Evolutionary conservation across 2,888 invertebrate species (phyloP).

Genomic region (Scaeva pyrastri): DNA sequence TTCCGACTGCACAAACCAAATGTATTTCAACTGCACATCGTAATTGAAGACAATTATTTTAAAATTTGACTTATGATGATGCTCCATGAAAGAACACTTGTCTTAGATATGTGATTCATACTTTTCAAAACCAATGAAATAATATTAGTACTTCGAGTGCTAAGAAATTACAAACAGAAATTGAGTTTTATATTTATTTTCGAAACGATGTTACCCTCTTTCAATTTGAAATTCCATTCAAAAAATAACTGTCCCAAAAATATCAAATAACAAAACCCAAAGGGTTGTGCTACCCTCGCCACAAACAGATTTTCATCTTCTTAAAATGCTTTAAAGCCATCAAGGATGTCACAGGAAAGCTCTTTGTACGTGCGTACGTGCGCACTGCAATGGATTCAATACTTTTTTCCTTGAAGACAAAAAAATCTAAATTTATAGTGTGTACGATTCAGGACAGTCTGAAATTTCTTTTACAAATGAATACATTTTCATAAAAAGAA

Average conservation of each 20-base stretch:
- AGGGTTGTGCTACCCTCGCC: conserved; percentile 14
- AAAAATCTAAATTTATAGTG: conserved; percentile 46
- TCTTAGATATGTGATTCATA: too few relatives aligned
- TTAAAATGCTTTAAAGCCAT: conserved; percentile 39
- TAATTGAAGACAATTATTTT: too few relatives aligned
- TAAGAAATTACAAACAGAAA: too few relatives aligned
- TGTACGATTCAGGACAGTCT: conserved; percentile 52
- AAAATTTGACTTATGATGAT: too few relatives aligned
- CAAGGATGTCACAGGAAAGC: conserved; percentile 45
- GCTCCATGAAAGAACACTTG: too few relatives aligned
- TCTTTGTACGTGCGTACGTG: conserved; percentile 63
- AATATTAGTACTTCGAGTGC: too few relatives aligned
- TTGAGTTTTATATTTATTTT: neutral
- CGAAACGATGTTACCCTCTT: neutral
- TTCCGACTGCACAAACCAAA: too few relatives aligned
- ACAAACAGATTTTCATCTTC: conserved; percentile 24
- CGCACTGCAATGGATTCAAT: conserved; percentile 53
- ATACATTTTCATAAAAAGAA: neutral
- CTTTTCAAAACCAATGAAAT: too few relatives aligned
- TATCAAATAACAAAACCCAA: conserved; percentile 25
- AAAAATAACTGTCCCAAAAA: neutral
- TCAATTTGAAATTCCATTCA: neutral
- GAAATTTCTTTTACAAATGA: conserved; percentile 37
- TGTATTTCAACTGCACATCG: too few relatives aligned
- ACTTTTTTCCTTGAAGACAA: conserved; percentile 53